Base-by-base conservation (phyloP, 2,888 invertebrate species). In the Pyrgus malvae region DNA sequence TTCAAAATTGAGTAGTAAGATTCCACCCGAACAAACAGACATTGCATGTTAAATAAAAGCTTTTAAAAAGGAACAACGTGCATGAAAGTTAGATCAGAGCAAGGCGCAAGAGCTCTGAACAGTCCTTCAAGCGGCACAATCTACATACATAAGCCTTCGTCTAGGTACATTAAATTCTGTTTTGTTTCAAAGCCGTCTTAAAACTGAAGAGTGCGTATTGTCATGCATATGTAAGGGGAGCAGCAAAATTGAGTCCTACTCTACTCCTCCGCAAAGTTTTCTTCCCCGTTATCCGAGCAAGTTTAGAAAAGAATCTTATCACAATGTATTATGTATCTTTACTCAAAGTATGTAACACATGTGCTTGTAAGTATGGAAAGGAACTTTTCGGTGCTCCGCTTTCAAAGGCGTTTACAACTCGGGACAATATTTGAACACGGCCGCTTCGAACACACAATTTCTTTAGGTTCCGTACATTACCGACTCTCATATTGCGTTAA, bases 361-460 rank as follows among this genome's bases (percentile, higher is more conserved):
- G 27, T 8, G 8, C 31, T 31, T 31, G 6, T 17, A n/a, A 41
- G 41, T 33, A 12, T 42, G 16, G 8, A 19, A 33, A 33, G 19
- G 44, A 45, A 45, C 33, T 45, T 49, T 40, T 49, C 14, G 14
- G 33, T 23, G 14, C 42, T 50, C 33, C 14, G 25, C 42, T 35
- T 33, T 17, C 50, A 62, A 66, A 69, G 66, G 69, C 69, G 69
- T 68, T 69, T 68, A 70, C 68, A 65, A 55, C 59, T 67, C 61
- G 55, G 55, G 67, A 67, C 70, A 78, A 76, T 78, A 78, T 78
- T 78, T 77, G 69, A 71, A 71, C 66, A 68, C 46, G 37, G 17
- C 53, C 38, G 16, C 49, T 31, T 40, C 31, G 31, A 40, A n/a
- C 14, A 40, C 19, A 49, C 31, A 31, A 31, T 40, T 41, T 40